Evolutionary conservation across 1,140 invertebrate species (phyloP), one percentile per base, ranked within the genome.

Genomic region (Hormaphis cornu): DNA sequence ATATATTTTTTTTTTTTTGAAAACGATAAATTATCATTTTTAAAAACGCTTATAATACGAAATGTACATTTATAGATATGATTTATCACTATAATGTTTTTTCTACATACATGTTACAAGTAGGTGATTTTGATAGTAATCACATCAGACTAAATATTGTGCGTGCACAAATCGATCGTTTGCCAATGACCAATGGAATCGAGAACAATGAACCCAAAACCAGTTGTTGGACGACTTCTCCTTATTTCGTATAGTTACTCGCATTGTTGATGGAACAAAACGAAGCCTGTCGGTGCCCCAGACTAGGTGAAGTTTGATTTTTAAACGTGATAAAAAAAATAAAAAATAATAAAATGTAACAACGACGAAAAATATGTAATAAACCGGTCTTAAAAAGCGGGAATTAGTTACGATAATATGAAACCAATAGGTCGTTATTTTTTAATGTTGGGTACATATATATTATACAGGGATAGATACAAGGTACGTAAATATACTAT

Each of bases 271-370:
- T 58, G 20, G 40, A 58, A 58, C 20, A 14, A 50, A 50, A 24
- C 22, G 22, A 58, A 40, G 20, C 24, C 33, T 20, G 35, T 24
- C n/a, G n/a, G 35, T n/a, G 33, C 33, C 33, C 7, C 54, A 35
- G 33, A 58, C 54, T 58, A 58, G 54, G 54, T 58, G 54, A 58
- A 58, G 54, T 58, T 58, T 58, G 54, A 58, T 58, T 58, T 58
- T 58, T 22, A 24, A 58, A 58, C 14, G 35, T 40, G 54, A 58
- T 58, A 58, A 58, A 58, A 58, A n/a, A n/a, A n/a, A n/a, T n/a
- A n/a, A n/a, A n/a, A n/a, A n/a, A n/a, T n/a, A n/a, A n/a, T n/a
- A n/a, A n/a, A 58, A 58, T 35, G 14, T 40, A 58, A 58, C 53
- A 22, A 56, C 53, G 53, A 56, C 53, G 18, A 56, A 58, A 40